Percentiles rank a stretch among this genome's conserved stretches.
Evolutionary conservation across 1,140 invertebrate species (phyloP).

Genomic region (Antheraea pernyi): DNA sequence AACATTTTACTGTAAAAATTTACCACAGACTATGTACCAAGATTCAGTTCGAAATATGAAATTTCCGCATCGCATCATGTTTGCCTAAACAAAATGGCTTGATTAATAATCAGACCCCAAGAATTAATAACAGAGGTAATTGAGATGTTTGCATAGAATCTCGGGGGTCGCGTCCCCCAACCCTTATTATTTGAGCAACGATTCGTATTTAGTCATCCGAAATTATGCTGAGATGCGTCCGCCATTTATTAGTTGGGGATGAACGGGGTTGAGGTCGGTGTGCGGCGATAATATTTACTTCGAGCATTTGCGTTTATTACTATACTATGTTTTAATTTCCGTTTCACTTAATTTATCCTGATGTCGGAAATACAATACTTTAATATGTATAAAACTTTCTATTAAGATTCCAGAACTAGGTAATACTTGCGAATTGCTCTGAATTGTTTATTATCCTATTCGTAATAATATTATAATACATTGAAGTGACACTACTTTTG

Average conservation of each 20-base stretch:
- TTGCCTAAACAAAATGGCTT: slow-evolving; percentile 3
- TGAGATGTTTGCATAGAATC: slow-evolving; percentile 53
- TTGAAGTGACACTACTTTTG: too few relatives aligned
- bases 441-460: too few relatives aligned
- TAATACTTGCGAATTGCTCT: too few relatives aligned
- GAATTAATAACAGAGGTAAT: slow-evolving; percentile 62
- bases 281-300: neutral
- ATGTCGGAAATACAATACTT: too few relatives aligned
- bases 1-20: neutral
- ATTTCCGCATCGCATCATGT: neutral
- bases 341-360: too few relatives aligned
- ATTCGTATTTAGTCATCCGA: slow-evolving; percentile 50
- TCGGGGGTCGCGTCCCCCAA: slow-evolving; percentile 27
- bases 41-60: neutral
- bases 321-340: neutral
- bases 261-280: neutral
- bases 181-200: slow-evolving; percentile 40
- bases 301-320: neutral
- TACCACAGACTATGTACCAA: neutral
- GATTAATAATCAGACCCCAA: slow-evolving; percentile 27
- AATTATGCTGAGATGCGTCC: slow-evolving; percentile 44
- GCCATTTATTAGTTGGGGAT: slow-evolving; percentile 34
- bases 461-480: too few relatives aligned
- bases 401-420: too few relatives aligned
- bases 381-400: too few relatives aligned